phyloP scores from a whole-genome alignment of 2,888 invertebrate genomes.

The Stegophylla sp. region DNA sequence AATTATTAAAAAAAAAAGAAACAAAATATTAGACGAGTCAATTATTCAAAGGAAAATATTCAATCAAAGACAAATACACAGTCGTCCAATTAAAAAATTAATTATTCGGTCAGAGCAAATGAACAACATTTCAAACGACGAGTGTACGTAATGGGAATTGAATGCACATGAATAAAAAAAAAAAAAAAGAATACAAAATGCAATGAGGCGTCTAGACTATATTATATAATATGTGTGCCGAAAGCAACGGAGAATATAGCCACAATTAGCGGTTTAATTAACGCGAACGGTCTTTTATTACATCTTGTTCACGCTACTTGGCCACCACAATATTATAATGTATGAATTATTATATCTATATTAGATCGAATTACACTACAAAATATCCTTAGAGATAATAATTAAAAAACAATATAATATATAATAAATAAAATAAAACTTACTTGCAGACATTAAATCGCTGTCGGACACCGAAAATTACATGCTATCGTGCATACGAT shows the following conservation, averaged over 20 bases:
- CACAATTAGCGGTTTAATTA: conserved; percentile 34
- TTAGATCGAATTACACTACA: background rate
- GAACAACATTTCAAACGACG: conserved; percentile 1
- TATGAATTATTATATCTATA: background rate
- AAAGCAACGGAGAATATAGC: background rate
- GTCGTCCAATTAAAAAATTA: conserved; percentile 46
- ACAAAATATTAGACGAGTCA: background rate
- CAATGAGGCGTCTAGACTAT: conserved; percentile 31
- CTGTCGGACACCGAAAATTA: conserved; percentile 21
- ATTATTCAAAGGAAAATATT: background rate
- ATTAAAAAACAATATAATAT: too few relatives aligned
- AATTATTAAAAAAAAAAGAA: background rate
- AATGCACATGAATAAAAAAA: background rate
- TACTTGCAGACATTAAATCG: background rate
- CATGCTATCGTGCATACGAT: background rate
- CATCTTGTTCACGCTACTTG: background rate
- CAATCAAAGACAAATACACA: background rate
- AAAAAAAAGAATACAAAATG: background rate
- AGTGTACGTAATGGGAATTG: background rate
- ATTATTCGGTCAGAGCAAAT: conserved; percentile 14
- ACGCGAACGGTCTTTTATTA: background rate
- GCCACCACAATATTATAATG: background rate
- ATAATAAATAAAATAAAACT: conserved; percentile 26
- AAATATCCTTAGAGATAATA: background rate
- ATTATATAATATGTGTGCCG: background rate